Evolutionary conservation across 2,113 vertebrate genomes (phyloP).

Genomic region (Nothobranchius kuhntae): DNA sequence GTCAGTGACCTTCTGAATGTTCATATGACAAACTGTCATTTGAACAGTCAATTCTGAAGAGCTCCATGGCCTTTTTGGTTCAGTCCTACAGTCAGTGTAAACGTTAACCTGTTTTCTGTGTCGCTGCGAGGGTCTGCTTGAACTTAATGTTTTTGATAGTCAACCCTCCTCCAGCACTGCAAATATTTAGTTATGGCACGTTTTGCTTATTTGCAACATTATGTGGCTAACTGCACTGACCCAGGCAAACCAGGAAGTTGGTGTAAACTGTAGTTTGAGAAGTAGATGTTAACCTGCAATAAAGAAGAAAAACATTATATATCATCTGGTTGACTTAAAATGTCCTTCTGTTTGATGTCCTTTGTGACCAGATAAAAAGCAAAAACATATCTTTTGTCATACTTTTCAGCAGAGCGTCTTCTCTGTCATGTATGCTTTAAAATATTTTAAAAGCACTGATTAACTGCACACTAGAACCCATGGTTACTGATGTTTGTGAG

Average conservation of each 20-base stretch:
- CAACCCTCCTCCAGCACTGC: not conserved
- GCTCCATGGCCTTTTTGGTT: too few species aligned
- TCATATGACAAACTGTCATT: not conserved
- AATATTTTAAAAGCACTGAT: too few species aligned
- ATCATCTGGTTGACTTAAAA: not conserved
- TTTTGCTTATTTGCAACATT: not conserved
- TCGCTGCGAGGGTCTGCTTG: too few species aligned
- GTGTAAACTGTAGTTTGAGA: not conserved
- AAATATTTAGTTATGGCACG: not conserved
- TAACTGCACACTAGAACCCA: too few species aligned
- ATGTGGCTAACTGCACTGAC: not conserved
- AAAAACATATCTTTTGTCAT: too few species aligned
- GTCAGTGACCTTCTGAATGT: not conserved
- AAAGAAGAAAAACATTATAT: too few species aligned
- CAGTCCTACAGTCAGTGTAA: not conserved
- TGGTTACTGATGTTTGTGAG: too few species aligned
- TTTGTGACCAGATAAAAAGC: too few species aligned
- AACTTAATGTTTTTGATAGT: too few species aligned
- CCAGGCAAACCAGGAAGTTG: slow-evolving; percentile 9
- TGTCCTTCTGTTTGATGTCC: not conserved
- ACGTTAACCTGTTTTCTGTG: not conserved
- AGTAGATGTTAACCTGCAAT: not conserved
- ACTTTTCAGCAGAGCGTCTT: too few species aligned
- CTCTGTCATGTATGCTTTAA: too few species aligned
- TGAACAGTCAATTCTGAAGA: too few species aligned